Base-by-base conservation (phyloP, 2,888 invertebrate species). In the Drosophila nr. medialis region DNA sequence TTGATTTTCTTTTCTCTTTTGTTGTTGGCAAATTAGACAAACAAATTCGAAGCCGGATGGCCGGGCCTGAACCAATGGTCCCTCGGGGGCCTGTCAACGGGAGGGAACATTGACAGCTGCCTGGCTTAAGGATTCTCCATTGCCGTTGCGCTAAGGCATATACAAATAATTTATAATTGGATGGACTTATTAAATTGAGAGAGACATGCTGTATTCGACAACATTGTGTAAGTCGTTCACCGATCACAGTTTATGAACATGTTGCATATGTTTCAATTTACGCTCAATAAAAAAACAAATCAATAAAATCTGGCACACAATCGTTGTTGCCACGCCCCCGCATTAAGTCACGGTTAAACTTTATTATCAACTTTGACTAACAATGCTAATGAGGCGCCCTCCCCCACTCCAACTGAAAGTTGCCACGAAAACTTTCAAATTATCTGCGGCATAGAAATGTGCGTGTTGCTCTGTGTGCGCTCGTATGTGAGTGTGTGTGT, bases 291-390 rank as follows among this genome's bases (percentile, higher is more conserved):
- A 77, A 72, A 77, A 81, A 80, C 77, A 77, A 81, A 13, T 42
- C 21, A 58, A 49, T 40, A 38, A 45, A 67, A 72, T 78, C 56
- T 32, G 59, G 50, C 61, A 36, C 45, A 45, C 15, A 45, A 24
- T 29, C 49, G 29, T 56, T 53, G 81, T 34, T 55, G 27, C 40
- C 64, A 64, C 69, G 53, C 71, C 67, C 51, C 21, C 72, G 29
- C 66, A 56, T 32, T 49, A 61, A 67, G 40, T 55, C 58, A 63
- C 24, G 50, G 59, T 29, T 63, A 27, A 88, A 86, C 68, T 76
- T 86, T 79, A 68, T 79, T 72, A 88, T 76, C 89, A 90, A 80
- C 86, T 90, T 90, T 77, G 72, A 54, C 70, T 77, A 80, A 89
- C 77, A 88, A 90, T 74, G 83, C 90, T 90, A 84, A 84, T 84